Conservation (phyloP, 1,140 invertebrate species). For the Zaprionus camerounensis region DNA sequence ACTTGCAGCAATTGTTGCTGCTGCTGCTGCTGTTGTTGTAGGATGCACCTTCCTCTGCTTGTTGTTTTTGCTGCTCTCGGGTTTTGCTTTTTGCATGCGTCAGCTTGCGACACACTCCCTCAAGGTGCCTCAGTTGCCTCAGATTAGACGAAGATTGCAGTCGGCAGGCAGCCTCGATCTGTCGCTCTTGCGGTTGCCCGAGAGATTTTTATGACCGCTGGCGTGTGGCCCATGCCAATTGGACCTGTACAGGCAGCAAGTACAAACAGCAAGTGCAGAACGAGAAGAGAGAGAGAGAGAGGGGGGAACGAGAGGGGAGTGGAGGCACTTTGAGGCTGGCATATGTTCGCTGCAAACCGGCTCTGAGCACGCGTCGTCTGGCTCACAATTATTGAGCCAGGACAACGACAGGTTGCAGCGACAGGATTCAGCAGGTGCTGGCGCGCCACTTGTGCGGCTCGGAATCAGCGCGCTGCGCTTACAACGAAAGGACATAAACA, state of each 20-base stretch:
- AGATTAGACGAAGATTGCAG: constrained; percentile 73
- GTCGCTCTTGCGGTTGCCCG: constrained; percentile 66
- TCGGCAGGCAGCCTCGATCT: constrained; percentile 32
- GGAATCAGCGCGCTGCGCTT: constrained; percentile 74
- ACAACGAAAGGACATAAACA: constrained; percentile 83
- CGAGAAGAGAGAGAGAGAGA: background rate
- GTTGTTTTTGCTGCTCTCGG: constrained; percentile 24
- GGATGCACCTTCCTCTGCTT: constrained; percentile 44
- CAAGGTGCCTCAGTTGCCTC: constrained; percentile 52
- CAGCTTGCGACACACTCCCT: constrained; percentile 76
- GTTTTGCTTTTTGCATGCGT: constrained; percentile 60
- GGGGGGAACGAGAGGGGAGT: background rate
- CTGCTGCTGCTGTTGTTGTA: background rate
- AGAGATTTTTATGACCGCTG: constrained; percentile 73
- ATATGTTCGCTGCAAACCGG: constrained; percentile 77
- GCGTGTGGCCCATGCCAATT: constrained; percentile 80
- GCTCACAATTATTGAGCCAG: constrained; percentile 75
- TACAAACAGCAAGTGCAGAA: constrained; percentile 21
- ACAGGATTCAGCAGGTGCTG: constrained; percentile 77
- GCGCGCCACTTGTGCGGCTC: constrained; percentile 56
- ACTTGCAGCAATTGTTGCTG: constrained; percentile 45
- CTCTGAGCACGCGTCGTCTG: constrained; percentile 79
- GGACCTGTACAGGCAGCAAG: constrained; percentile 16
- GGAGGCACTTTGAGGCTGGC: constrained; percentile 45
- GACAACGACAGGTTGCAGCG: constrained; percentile 68